These are phyloP conservation scores for Diachrysia chrysitis DNA, from an alignment of 2,888 invertebrate genomes.

Conservation along the genomic window DNA sequence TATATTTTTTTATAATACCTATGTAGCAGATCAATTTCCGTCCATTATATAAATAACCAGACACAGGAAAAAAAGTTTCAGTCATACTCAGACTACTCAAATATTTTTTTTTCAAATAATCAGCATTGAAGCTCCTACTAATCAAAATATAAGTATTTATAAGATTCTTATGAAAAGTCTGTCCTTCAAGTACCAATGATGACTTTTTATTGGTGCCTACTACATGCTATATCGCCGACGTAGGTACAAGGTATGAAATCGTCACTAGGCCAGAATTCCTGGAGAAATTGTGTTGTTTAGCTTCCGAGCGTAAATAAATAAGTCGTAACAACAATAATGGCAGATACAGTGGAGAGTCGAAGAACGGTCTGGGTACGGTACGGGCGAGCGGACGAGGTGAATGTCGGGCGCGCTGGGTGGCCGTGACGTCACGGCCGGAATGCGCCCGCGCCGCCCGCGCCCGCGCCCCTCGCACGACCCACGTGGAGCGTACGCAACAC, in stretches of 20 bases:
- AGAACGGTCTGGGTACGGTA: constrained; percentile 69
- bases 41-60: not conserved
- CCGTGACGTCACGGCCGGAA: constrained; percentile 88
- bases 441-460: constrained; percentile 80
- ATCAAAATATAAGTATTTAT: too few species aligned
- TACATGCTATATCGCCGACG: not conserved
- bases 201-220: too few species aligned
- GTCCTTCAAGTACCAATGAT: not conserved
- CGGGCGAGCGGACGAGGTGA: constrained; percentile 79
- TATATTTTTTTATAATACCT: constrained; percentile 24
- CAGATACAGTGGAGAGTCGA: constrained; percentile 74
- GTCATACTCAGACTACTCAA: too few species aligned
- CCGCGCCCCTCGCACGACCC: constrained; percentile 65
- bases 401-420: constrained; percentile 87
- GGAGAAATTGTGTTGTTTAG: constrained; percentile 69
- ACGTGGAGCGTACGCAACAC: constrained; percentile 83
- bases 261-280: constrained; percentile 46
- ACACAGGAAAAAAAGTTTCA: constrained; percentile 53
- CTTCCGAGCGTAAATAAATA: constrained; percentile 77
- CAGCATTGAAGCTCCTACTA: too few species aligned
- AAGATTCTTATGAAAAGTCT: not conserved
- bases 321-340: constrained; percentile 77
- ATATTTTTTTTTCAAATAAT: too few species aligned
- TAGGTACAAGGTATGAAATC: constrained; percentile 42
- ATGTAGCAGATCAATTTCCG: constrained; percentile 27